phyloP scores from a whole-genome alignment of 2,888 invertebrate genomes.

The Anthrax anthrax region DNA sequence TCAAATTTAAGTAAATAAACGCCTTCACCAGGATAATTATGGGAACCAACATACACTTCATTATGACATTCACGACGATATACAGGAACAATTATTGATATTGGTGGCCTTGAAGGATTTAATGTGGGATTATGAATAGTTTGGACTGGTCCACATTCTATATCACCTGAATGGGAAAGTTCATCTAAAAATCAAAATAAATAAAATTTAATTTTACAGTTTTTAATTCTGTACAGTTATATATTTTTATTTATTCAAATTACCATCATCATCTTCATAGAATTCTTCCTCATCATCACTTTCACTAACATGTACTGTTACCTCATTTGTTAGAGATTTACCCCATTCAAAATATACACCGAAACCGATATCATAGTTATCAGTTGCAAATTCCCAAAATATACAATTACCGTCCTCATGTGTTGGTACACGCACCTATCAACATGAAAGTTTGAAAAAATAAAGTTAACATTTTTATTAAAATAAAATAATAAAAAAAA shows the following conservation, averaged over 20 bases:
- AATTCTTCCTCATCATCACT: conserved; percentile 66
- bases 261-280: conserved; percentile 33
- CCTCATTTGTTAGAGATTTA: conserved; percentile 64
- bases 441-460: background rate
- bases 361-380: conserved; percentile 94
- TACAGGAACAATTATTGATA: conserved; percentile 81
- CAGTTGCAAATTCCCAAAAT: conserved; percentile 99
- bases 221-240: background rate
- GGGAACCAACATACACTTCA: conserved; percentile 95
- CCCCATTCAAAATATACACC: conserved; percentile 98
- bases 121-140: conserved; percentile 7
- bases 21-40: conserved; percentile 92
- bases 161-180: conserved; percentile 38
- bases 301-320: conserved; percentile 88
- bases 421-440: conserved; percentile 77
- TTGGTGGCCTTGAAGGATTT: conserved; percentile 14
- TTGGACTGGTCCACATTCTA: conserved; percentile 41
- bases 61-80: conserved; percentile 93
- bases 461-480: background rate
- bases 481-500: background rate
- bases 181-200: conserved; percentile 14
- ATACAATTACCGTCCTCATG: conserved; percentile 83
- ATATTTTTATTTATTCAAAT: background rate
- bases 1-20: conserved; percentile 98
- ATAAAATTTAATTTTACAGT: too few species aligned